Evolutionary conservation across 2,888 invertebrate genomes (phyloP).

Genomic region (Ryuthela nishihirai): DNA sequence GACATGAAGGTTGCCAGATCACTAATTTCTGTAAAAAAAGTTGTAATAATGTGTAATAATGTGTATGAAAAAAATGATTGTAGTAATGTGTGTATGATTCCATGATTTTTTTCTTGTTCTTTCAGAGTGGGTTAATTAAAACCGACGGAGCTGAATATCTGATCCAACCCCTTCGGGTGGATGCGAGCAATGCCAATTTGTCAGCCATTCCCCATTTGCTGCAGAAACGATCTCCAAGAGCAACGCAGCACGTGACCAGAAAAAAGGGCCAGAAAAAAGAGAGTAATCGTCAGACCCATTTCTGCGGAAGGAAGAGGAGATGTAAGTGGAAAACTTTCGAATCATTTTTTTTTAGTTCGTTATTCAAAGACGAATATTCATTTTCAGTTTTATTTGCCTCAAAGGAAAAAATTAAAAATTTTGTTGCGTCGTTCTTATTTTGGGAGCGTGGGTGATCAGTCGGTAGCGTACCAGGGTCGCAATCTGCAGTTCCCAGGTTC

Average conservation of each 20-base stretch:
- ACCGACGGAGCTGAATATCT: conserved; percentile 12
- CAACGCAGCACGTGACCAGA: background rate
- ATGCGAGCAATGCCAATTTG: background rate
- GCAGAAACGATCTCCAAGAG: conserved; percentile 2
- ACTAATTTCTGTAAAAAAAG: too few relatives aligned
- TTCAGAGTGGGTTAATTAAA: conserved; percentile 14
- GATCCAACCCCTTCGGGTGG: conserved; percentile 10
- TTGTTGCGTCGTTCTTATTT: too few relatives aligned
- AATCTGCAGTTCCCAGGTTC: too few relatives aligned
- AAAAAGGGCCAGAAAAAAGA: background rate
- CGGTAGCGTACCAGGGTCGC: too few relatives aligned
- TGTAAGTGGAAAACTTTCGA: conserved; percentile 11
- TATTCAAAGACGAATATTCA: background rate
- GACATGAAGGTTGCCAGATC: too few relatives aligned
- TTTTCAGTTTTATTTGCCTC: background rate
- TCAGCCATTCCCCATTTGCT: background rate
- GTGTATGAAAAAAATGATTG: too few relatives aligned
- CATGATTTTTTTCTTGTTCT: background rate
- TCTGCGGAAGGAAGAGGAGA: conserved; percentile 17
- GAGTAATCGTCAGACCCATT: conserved; percentile 7
- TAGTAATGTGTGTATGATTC: too few relatives aligned
- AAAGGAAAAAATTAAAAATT: too few relatives aligned
- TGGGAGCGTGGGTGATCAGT: too few relatives aligned
- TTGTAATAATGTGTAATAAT: too few relatives aligned
- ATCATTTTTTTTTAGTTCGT: background rate